Conservation (phyloP, 1,140 invertebrate genomes). For the Zophobas morio region DNA sequence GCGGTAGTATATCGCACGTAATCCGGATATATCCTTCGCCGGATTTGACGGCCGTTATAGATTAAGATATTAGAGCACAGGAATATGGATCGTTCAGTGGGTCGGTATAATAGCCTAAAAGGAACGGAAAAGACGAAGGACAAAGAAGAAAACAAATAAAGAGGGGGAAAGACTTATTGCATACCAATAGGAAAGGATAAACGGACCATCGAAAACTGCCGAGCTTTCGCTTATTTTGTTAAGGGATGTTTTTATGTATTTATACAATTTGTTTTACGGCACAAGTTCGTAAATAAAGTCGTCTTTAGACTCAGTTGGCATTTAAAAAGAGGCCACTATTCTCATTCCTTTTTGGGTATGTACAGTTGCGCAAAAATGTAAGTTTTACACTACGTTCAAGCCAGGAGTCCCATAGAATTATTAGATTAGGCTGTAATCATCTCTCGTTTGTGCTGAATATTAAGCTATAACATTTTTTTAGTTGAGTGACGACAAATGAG, state of each 20-base stretch:
- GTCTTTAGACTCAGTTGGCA: background rate
- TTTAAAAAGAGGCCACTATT: slow-evolving; percentile 11
- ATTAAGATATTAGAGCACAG: slow-evolving; percentile 46
- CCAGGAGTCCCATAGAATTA: too few species aligned
- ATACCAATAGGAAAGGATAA: slow-evolving; percentile 34
- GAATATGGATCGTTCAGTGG: slow-evolving; percentile 40
- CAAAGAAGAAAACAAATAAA: slow-evolving; percentile 29
- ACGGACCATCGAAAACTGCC: slow-evolving; percentile 18
- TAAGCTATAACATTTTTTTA: too few species aligned
- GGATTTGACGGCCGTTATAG: slow-evolving; percentile 42
- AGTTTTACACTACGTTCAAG: too few species aligned
- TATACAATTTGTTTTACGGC: slow-evolving; percentile 36
- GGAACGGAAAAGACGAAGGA: slow-evolving; percentile 20
- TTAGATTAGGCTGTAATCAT: too few species aligned
- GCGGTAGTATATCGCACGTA: slow-evolving; percentile 35
- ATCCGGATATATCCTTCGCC: slow-evolving; percentile 36
- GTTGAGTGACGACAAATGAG: too few species aligned
- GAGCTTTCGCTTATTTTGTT: slow-evolving; percentile 27
- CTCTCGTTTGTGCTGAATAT: background rate
- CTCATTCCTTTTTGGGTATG: background rate
- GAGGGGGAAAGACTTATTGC: slow-evolving; percentile 36
- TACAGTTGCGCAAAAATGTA: background rate
- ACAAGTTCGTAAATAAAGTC: slow-evolving; percentile 31
- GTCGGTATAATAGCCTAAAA: slow-evolving; percentile 27
- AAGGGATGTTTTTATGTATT: slow-evolving; percentile 36